Percentiles rank a stretch among this genome's conserved stretches.
Conservation (phyloP, 2,888 invertebrate genomes). For the Carabus problematicus region DNA sequence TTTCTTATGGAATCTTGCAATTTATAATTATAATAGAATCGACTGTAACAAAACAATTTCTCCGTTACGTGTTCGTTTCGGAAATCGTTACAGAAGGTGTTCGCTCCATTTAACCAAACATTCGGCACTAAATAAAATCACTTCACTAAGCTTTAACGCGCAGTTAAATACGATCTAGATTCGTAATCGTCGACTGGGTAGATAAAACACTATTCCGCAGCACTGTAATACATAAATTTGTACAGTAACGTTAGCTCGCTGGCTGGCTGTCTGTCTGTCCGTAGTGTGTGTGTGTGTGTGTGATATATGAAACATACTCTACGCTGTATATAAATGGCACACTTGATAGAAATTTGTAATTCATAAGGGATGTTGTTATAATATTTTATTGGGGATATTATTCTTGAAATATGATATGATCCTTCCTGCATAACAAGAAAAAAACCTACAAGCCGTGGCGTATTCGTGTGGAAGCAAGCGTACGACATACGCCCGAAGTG, state of each 20-base stretch:
- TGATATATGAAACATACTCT: not conserved
- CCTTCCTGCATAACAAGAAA: conserved; percentile 28
- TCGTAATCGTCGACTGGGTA: not conserved
- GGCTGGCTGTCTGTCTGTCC: not conserved
- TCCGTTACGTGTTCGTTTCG: no score
- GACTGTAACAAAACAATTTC: no score
- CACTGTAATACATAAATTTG: not conserved
- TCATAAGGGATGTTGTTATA: conserved; percentile 42
- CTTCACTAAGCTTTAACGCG: no score
- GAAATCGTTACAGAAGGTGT: no score
- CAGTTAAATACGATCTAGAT: not conserved
- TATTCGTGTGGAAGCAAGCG: conserved; percentile 32
- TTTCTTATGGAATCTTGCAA: no score
- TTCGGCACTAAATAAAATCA: no score
- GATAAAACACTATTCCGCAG: not conserved
- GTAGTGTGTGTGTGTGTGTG: not conserved
- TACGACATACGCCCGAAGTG: conserved; percentile 14
- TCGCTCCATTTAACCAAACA: no score
- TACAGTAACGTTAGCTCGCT: no score
- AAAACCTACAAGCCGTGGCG: conserved; percentile 14
- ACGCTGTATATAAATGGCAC: conserved; percentile 9
- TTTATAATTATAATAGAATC: no score
- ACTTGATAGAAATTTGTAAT: conserved; percentile 40
- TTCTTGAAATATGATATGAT: conserved; percentile 42
- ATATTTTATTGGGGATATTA: conserved; percentile 43